Evolutionary conservation across 2,113 vertebrate species (phyloP).

Genomic region (Diadophis punctatus): DNA sequence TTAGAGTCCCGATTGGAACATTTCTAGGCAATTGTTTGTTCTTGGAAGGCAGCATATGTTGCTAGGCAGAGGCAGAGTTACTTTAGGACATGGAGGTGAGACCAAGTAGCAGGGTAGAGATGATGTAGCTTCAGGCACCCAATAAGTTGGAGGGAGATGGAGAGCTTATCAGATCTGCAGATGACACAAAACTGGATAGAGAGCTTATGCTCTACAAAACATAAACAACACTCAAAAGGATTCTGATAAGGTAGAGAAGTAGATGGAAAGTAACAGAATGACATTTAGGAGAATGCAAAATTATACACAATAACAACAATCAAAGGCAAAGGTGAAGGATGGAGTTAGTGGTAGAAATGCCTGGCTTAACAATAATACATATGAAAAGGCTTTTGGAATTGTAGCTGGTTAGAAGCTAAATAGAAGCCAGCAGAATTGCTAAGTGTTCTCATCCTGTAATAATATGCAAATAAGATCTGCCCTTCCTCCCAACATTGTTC

Average conservation of each 20-base stretch:
- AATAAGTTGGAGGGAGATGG: slow-evolving; percentile 7
- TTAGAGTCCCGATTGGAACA: slow-evolving; percentile 27
- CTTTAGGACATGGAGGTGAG: not conserved
- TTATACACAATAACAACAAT: not conserved
- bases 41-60: slow-evolving; percentile 17
- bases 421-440: not conserved
- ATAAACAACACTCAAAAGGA: not conserved
- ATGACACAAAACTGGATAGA: not conserved
- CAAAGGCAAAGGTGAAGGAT: not conserved
- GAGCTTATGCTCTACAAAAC: not conserved
- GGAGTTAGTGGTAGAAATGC: not conserved
- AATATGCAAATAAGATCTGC: not conserved
- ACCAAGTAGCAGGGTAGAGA: not conserved
- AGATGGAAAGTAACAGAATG: not conserved
- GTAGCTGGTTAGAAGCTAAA: not conserved
- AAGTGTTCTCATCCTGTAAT: not conserved
- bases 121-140: not conserved
- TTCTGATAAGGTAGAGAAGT: not conserved
- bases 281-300: not conserved
- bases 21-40: slow-evolving; percentile 50
- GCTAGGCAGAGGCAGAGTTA: slow-evolving; percentile 9
- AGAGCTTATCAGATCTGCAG: not conserved
- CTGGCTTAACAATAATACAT: not conserved
- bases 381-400: not conserved
- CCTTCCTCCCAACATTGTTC: not conserved